Conservation (phyloP, 2,113 vertebrate genomes). For the Crocuta crocuta region DNA sequence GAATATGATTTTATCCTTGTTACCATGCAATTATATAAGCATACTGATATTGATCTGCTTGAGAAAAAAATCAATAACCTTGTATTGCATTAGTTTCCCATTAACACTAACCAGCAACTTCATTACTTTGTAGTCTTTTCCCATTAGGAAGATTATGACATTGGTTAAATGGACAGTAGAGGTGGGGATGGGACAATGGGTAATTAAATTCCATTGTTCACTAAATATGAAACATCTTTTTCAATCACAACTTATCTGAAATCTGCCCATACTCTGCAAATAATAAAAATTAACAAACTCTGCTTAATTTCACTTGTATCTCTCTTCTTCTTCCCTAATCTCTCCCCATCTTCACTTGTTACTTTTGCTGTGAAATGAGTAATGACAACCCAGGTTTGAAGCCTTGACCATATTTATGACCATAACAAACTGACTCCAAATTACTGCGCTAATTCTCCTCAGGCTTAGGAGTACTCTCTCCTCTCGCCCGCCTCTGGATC, state of each 20-base stretch:
- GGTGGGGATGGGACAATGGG: not conserved
- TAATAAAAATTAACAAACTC: not conserved
- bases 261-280: constrained; percentile 16
- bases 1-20: not conserved
- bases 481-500: not conserved
- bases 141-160: not conserved
- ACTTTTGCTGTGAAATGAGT: not conserved
- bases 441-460: not conserved
- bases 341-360: not conserved
- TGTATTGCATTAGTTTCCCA: constrained; percentile 11
- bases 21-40: not conserved
- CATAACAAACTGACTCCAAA: not conserved
- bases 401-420: not conserved
- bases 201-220: not conserved
- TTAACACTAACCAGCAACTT: not conserved
- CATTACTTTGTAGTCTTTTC: not conserved
- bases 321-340: not conserved
- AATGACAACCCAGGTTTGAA: not conserved
- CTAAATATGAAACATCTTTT: not conserved
- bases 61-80: constrained; percentile 36
- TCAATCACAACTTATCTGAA: constrained; percentile 3
- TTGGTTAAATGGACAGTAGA: not conserved
- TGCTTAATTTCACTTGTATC: not conserved
- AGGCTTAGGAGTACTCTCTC: not conserved
- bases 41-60: not conserved